Conservation (phyloP, 37 sponge, comb jelly and placozoan genomes). For the Eunapius fragilis region DNA sequence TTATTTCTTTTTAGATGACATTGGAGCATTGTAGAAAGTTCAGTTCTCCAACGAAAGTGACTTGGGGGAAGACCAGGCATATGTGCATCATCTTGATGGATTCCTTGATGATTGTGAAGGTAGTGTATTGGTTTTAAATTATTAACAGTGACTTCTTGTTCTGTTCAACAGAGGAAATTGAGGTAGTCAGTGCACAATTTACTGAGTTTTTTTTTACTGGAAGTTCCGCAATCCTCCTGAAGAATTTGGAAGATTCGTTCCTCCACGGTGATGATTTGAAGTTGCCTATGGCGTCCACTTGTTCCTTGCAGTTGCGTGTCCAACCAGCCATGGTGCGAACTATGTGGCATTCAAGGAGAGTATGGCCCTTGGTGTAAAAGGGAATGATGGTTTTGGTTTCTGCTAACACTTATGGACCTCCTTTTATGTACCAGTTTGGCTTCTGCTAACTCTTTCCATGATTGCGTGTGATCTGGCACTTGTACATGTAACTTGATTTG, state of each 20-base stretch:
- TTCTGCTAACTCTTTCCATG: no score
- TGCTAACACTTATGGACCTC: no score
- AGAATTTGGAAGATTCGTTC: neutral
- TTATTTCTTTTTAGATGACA: no score
- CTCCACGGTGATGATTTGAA: neutral
- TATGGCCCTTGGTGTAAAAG: no score
- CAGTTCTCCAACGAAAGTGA: no score
- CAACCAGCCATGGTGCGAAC: neutral
- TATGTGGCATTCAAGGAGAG: no score
- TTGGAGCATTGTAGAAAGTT: neutral
- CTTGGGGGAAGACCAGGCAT: slow-evolving; percentile 4
- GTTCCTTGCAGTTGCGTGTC: slow-evolving; percentile 5
- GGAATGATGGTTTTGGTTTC: no score
- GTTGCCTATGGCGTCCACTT: slow-evolving; percentile 22
- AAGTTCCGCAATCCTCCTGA: neutral
- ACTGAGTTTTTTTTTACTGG: neutral
- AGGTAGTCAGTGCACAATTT: neutral
- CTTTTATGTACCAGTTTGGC: no score
- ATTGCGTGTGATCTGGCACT: no score
- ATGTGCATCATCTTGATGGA: neutral
- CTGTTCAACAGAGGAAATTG: neutral
- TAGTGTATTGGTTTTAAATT: neutral
- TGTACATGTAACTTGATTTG: no score
- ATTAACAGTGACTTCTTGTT: neutral
- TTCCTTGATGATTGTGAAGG: slow-evolving; percentile 19